Conservation (phyloP, 2,888 invertebrate genomes). For the Cactoblastis cactorum region DNA sequence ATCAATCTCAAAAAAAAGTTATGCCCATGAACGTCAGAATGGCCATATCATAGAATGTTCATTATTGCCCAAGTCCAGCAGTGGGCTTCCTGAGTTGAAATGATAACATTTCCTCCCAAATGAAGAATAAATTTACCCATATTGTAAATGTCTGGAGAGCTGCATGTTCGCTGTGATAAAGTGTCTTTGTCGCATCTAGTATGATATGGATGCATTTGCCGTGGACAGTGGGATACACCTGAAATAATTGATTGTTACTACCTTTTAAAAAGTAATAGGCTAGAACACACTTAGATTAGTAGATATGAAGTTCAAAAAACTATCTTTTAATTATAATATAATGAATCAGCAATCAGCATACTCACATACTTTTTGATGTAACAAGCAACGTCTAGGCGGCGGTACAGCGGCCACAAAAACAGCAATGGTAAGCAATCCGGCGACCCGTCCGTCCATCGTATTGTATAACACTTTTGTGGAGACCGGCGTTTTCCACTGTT, state of each 20-base stretch:
- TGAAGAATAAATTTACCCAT: conserved; percentile 38
- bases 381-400: conserved; percentile 38
- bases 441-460: conserved; percentile 38
- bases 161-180: conserved; percentile 51
- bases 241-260: too few species aligned
- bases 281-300: too few species aligned
- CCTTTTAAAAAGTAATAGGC: too few species aligned
- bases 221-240: conserved; percentile 54
- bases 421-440: conserved; percentile 32
- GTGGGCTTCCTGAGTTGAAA: not conserved
- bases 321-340: too few species aligned
- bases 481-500: too few species aligned
- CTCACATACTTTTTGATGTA: conserved; percentile 43
- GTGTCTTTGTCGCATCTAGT: conserved; percentile 55
- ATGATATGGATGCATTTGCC: conserved; percentile 55
- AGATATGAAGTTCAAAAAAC: too few species aligned
- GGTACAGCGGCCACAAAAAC: conserved; percentile 30
- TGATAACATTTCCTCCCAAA: too few species aligned
- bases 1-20: too few species aligned
- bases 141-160: conserved; percentile 26
- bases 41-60: too few species aligned
- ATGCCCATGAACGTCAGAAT: too few species aligned
- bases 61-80: too few species aligned
- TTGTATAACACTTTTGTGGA: conserved; percentile 8
- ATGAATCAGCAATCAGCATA: too few species aligned